phyloP scores from a whole-genome alignment of 37 sponge, comb jelly and placozoan species.

The Geodia barretti region DNA sequence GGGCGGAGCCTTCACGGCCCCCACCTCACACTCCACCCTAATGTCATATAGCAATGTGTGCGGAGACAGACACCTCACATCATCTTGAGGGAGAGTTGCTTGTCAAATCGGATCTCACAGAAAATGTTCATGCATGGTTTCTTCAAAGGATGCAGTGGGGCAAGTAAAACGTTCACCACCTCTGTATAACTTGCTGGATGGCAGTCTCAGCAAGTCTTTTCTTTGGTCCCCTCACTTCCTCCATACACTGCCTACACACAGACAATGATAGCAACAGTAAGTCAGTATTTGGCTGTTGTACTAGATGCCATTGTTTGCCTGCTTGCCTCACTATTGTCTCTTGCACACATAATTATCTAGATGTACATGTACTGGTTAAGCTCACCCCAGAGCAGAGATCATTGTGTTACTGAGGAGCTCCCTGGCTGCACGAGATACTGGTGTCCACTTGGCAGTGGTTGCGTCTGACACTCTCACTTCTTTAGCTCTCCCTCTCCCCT shows the following conservation, averaged over 20 bases:
- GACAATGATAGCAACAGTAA: no score
- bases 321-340: no score
- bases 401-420: neutral
- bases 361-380: no score
- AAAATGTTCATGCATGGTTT: neutral
- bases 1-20: neutral
- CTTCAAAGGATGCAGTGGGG: neutral
- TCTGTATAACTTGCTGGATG: neutral
- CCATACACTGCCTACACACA: neutral
- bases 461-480: neutral
- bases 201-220: neutral
- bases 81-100: neutral
- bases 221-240: neutral
- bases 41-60: neutral
- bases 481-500: neutral
- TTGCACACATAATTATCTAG: no score
- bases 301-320: no score
- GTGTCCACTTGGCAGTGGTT: conserved; percentile 2
- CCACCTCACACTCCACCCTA: neutral
- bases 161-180: neutral
- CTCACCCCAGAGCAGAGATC: conserved; percentile 11
- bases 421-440: neutral
- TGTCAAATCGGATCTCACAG: neutral
- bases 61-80: neutral
- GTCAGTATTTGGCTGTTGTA: no score